Conservation (phyloP, 2,888 invertebrate species). For the Pyrrhia umbra region DNA sequence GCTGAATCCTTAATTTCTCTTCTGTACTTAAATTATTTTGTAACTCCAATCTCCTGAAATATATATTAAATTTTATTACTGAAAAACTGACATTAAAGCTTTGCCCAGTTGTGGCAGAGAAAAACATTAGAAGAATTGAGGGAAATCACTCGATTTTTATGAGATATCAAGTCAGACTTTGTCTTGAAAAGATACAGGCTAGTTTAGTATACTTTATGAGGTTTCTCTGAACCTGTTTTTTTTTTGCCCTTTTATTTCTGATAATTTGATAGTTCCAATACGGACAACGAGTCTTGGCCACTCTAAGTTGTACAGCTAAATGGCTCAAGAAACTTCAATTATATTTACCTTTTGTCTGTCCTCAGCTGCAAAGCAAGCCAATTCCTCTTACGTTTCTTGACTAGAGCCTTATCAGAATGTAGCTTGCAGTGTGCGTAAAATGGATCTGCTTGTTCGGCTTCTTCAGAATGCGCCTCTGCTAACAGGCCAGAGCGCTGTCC, state of each 20-base stretch:
- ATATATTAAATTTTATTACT: background rate
- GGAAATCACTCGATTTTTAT: too few species aligned
- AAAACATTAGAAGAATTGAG: too few species aligned
- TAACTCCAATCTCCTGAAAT: slow-evolving; percentile 88
- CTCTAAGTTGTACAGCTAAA: too few species aligned
- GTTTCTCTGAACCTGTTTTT: too few species aligned
- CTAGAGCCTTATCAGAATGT: slow-evolving; percentile 97
- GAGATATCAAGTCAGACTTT: too few species aligned
- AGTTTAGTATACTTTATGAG: too few species aligned
- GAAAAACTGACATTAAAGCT: background rate
- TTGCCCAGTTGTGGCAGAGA: too few species aligned
- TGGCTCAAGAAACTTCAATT: too few species aligned
- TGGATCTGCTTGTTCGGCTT: slow-evolving; percentile 98
- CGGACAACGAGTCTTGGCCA: too few species aligned
- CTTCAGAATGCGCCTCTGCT: slow-evolving; percentile 97
- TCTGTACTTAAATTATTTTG: slow-evolving; percentile 91
- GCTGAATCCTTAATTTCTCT: slow-evolving; percentile 93
- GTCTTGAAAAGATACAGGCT: too few species aligned
- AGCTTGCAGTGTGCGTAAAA: slow-evolving; percentile 99
- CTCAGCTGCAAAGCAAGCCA: slow-evolving; percentile 96
- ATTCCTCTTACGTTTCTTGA: slow-evolving; percentile 94
- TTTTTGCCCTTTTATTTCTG: too few species aligned
- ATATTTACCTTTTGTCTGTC: slow-evolving; percentile 91
- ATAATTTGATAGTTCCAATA: too few species aligned
- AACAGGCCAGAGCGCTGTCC: slow-evolving; percentile 98